Evolutionary conservation across 2,113 vertebrate species (phyloP).

Genomic region (Tor tambroides): DNA sequence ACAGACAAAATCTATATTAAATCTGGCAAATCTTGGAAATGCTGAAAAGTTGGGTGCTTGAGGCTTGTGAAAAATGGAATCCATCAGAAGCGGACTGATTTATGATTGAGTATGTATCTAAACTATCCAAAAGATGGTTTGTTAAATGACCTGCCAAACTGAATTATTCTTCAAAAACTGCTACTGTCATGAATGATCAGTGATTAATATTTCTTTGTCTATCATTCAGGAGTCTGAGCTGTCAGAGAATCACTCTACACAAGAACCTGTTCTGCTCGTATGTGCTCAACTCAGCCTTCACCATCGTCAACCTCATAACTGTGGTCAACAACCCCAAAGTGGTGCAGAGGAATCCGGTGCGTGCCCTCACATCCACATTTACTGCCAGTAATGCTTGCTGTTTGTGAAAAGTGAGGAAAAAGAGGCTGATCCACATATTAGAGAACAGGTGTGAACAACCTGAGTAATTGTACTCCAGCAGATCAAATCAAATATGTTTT

Average conservation of each 20-base stretch:
- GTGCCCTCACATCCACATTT: slow-evolving; percentile 56
- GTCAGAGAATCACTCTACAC: slow-evolving; percentile 95
- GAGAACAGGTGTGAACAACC: not conserved
- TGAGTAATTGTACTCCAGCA: not conserved
- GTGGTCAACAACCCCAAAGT: slow-evolving; percentile 87
- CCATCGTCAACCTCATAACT: slow-evolving; percentile 87
- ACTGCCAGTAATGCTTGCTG: not conserved
- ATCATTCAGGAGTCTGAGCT: slow-evolving; percentile 88
- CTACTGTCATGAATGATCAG: slow-evolving; percentile 11
- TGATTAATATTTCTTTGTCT: slow-evolving; percentile 21
- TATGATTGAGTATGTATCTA: not conserved
- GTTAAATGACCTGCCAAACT: slow-evolving; percentile 28
- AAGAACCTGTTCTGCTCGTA: slow-evolving; percentile 97
- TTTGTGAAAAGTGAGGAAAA: not conserved
- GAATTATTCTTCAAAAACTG: slow-evolving; percentile 4
- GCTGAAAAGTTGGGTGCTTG: not conserved
- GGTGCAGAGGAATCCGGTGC: slow-evolving; percentile 88
- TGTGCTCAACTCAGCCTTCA: slow-evolving; percentile 92
- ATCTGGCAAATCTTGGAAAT: not conserved
- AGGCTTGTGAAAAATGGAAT: not conserved
- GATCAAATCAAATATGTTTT: not conserved
- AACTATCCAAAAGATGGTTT: not conserved
- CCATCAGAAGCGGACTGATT: not conserved
- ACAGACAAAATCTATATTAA: not conserved
- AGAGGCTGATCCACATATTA: slow-evolving; percentile 11